Evolutionary conservation across 2,113 vertebrate species (phyloP), one percentile per base, ranked within the genome.

Genomic region (Heliornis fulica): DNA sequence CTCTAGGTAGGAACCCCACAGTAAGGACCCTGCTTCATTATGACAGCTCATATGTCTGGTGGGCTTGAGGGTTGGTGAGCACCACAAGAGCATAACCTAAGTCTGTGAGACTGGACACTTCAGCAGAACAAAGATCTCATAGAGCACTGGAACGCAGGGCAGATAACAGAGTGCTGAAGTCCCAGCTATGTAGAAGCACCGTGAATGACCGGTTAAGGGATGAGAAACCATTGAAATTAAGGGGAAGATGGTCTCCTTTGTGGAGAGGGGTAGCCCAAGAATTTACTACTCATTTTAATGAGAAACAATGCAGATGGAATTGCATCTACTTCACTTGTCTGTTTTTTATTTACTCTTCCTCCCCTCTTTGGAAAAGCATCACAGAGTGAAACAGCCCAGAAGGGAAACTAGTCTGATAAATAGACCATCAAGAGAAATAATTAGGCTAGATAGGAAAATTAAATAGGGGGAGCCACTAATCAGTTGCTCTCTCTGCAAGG

Each of bases 341-440:
- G 96, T 21, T 96, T 97, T 93, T 84, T 96, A 96, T 97, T 96
- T 97, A 83, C 88, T 79, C 92, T 88, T 59, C 87, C 85, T 90
- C 71, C 92, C 25, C 28, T 34, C 64, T 85, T 81, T 96, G 88
- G 86, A 96, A 95, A 94, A 94, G 85, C 83, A 93, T 94, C 90
- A 81, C 75, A 57, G 88, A 56, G 60, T 7, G 61, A 53, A 89
- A 56, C 71, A 93, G 71, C 93, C 93, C 78, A 78, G 77, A 56
- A 96, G 94, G 93, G 31, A 94, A 96, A 96, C 72, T 11, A 93
- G 85, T 89, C 92, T 38, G 85, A 97, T 89, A 96, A 97, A 96
- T 84, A 94, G 96, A 97, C 96, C 96, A 96, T 97, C 96, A 97
- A 95, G 93, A 95, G 89, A 78, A 93, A 83, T 64, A 96, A 96